Percentiles rank a stretch among this genome's conserved stretches.
Conservation (phyloP, 2,888 invertebrate genomes). For the Heterodera filipjevi region DNA sequence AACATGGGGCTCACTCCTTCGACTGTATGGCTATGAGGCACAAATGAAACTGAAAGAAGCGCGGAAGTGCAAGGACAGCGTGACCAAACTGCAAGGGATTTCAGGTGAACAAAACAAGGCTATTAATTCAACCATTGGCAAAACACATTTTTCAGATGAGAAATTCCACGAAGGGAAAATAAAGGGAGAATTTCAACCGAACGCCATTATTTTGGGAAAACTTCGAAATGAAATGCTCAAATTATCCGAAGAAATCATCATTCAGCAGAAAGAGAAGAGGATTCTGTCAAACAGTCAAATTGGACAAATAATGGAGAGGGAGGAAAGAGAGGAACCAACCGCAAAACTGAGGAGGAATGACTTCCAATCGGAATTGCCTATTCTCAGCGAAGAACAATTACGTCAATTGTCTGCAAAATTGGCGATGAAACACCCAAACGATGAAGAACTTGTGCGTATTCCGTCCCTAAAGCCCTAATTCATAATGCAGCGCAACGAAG, state of each 20-base stretch:
- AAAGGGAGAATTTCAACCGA: slow-evolving; percentile 30
- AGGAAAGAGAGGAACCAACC: background rate
- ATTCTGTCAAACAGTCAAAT: background rate
- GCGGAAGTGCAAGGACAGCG: slow-evolving; percentile 39
- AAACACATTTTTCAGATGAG: slow-evolving; percentile 11
- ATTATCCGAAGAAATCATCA: slow-evolving; percentile 21
- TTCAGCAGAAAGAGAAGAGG: background rate
- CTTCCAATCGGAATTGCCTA: slow-evolving; percentile 29
- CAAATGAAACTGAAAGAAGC: slow-evolving; percentile 40
- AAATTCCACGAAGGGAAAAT: slow-evolving; percentile 20
- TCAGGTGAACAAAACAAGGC: background rate
- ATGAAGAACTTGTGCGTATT: slow-evolving; percentile 16
- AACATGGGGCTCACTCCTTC: slow-evolving; percentile 42
- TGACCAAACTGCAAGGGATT: slow-evolving; percentile 38
- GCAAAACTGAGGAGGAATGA: slow-evolving; percentile 13
- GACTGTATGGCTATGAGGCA: slow-evolving; percentile 41
- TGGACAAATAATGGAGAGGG: background rate
- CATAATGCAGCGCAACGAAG: no score
- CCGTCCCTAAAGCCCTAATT: slow-evolving; percentile 9
- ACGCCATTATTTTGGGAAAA: slow-evolving; percentile 35
- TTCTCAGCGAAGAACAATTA: slow-evolving; percentile 30
- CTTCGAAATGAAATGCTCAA: slow-evolving; percentile 38
- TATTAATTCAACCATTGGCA: background rate
- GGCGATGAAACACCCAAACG: background rate
- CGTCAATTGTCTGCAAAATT: slow-evolving; percentile 29